Evolutionary conservation across 2,797 vertebrate genomes (phyloP), one percentile per base, ranked within the genome.

Genomic region (Labroides dimidiatus): DNA sequence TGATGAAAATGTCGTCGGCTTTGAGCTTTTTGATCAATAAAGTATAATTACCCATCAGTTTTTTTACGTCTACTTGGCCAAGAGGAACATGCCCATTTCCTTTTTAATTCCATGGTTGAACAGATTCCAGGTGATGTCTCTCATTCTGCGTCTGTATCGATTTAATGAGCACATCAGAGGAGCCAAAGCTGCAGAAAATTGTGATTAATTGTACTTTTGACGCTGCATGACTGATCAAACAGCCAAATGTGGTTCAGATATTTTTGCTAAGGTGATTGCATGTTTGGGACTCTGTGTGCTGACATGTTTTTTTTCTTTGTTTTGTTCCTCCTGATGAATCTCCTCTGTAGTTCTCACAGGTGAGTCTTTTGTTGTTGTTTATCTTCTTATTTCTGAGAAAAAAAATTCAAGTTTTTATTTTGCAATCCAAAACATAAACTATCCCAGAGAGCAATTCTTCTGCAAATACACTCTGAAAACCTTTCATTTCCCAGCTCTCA

Each of bases 301-400:
- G 67, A 82, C 44, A 9, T 64, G 50, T 77, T 79, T 33, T 87
- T 39, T 81, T 56, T 86, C 41, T 87, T 21, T n/a, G 10, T 66
- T 78, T 74, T 44, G 2, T 70, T 47, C 63, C 64, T 30, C 72
- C 72, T 77, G 57, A 50, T 61, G 85, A 67, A 80, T 80, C 63
- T 48, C 66, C 41, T 45, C 66, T 67, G 23, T 67, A 95, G 94
- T 95, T 93, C 84, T 95, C 94, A 72, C 94, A 94, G 93, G 94
- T 95, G 79, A 90, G 91, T 87, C 13, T 10, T 37, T 66, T 19
- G 16, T 63, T 33, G 11, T 58, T 65, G 23, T 47, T 60, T 6
- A 33, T 33, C 30, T 55, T 43, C n/a, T 41, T 20, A 51, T 30
- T 53, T 39, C 15, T 19, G 10, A 27, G 36, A 20, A 16, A 12